Evolutionary conservation across 2,888 invertebrate genomes (phyloP).

Genomic region (Epinotia demarniana): DNA sequence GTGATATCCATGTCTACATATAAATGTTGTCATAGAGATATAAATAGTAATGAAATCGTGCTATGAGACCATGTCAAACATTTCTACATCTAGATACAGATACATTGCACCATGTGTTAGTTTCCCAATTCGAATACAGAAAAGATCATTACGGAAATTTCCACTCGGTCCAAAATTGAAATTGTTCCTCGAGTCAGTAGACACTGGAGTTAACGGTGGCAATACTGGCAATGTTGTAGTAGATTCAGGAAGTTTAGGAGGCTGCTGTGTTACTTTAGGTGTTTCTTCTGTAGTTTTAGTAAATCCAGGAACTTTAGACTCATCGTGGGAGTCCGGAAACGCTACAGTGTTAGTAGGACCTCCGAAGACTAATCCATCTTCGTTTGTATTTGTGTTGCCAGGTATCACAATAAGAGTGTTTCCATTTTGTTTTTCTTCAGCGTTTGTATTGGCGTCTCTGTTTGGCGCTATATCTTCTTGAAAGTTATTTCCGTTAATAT

Average conservation of each 20-base stretch:
- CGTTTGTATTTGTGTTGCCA: slow-evolving; percentile 1
- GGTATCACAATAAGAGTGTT: slow-evolving; percentile 31
- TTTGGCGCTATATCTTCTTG: slow-evolving; percentile 1
- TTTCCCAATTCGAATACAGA: slow-evolving; percentile 16
- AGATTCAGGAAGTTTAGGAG: background rate
- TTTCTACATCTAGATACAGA: background rate
- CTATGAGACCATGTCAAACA: background rate
- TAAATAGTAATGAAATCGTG: background rate
- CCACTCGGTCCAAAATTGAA: slow-evolving; percentile 56
- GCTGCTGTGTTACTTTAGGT: slow-evolving; percentile 11
- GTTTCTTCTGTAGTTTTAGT: slow-evolving; percentile 23
- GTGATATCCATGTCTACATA: background rate
- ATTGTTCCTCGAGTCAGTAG: slow-evolving; percentile 54
- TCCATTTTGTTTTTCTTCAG: slow-evolving; percentile 13
- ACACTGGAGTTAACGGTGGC: slow-evolving; percentile 54
- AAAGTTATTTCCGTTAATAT: background rate
- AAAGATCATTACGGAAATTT: slow-evolving; percentile 57
- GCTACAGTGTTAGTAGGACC: slow-evolving; percentile 16
- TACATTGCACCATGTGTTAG: slow-evolving; percentile 20
- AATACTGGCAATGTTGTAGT: slow-evolving; percentile 36
- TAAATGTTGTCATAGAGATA: background rate
- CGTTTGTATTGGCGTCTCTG: slow-evolving; percentile 2
- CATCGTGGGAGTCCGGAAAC: slow-evolving; percentile 20
- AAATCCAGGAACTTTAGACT: slow-evolving; percentile 16
- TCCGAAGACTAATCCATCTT: slow-evolving; percentile 15